Conservation (phyloP, 35 echinoderm and acorn worm species). For the Chiridota heheva region DNA sequence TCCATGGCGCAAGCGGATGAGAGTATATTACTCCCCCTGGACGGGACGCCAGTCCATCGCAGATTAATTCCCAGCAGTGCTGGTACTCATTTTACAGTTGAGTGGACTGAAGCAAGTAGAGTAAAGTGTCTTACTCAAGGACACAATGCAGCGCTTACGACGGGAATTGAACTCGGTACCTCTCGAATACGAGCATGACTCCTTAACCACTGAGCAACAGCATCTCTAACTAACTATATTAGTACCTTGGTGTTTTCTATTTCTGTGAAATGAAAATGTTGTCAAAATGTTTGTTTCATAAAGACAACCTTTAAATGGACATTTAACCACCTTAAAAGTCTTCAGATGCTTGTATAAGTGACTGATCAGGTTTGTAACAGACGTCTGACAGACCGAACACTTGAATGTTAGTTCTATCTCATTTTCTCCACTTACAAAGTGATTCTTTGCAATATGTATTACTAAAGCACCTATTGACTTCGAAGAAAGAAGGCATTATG, state of each 20-base stretch:
- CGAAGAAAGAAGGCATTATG: not conserved
- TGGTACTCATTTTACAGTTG: too few relatives aligned
- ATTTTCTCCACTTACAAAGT: not conserved
- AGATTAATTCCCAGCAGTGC: too few relatives aligned
- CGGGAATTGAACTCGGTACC: too few relatives aligned
- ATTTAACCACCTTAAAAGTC: not conserved
- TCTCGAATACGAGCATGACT: too few relatives aligned
- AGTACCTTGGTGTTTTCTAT: conserved; percentile 14
- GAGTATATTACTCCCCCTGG: too few relatives aligned
- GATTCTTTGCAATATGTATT: conserved; percentile 8
- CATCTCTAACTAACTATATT: too few relatives aligned
- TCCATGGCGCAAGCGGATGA: too few relatives aligned
- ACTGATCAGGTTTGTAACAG: not conserved
- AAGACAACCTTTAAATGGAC: not conserved
- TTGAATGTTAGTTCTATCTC: not conserved
- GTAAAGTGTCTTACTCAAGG: too few relatives aligned
- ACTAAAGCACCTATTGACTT: not conserved
- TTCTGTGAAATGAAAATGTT: conserved; percentile 15
- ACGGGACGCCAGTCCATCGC: too few relatives aligned
- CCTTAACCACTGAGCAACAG: too few relatives aligned
- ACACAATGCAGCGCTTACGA: too few relatives aligned
- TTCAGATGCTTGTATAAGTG: not conserved
- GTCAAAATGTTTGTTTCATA: not conserved
- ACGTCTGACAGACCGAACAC: conserved; percentile 3
- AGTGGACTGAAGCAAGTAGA: too few relatives aligned